Evolutionary conservation across 2,888 invertebrate species (phyloP).

Genomic region (Catocala fraxini): DNA sequence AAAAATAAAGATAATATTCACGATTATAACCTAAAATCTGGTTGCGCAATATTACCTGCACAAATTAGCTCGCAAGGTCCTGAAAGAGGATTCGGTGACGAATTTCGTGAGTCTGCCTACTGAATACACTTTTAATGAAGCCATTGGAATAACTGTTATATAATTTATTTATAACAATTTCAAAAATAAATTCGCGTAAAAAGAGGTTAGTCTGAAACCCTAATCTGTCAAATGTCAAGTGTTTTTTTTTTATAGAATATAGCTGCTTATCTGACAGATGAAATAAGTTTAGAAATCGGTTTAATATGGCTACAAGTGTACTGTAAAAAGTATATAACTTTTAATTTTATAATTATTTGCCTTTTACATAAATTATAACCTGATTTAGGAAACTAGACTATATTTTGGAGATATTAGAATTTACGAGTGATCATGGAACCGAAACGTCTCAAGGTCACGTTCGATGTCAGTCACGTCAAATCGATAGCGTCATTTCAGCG

Average conservation of each 20-base stretch:
- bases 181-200: constrained; percentile 39
- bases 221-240: constrained; percentile 46
- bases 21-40: constrained; percentile 59
- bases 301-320: no score
- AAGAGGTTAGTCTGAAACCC: constrained; percentile 68
- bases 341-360: no score
- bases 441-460: constrained; percentile 14
- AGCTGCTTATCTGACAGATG: not conserved
- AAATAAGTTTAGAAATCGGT: constrained; percentile 6
- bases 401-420: no score
- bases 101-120: constrained; percentile 81
- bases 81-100: constrained; percentile 79
- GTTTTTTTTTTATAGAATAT: constrained; percentile 18
- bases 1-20: constrained; percentile 30
- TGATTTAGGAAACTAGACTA: not conserved
- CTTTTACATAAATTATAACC: not conserved
- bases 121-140: constrained; percentile 83
- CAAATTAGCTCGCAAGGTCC: constrained; percentile 72
- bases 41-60: constrained; percentile 87
- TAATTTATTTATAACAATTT: constrained; percentile 45
- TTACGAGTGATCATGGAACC: not conserved
- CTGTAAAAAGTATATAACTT: no score
- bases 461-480: constrained; percentile 23
- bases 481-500: constrained; percentile 29
- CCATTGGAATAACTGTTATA: constrained; percentile 68